These are phyloP conservation scores for Trachurus trachurus DNA, from an alignment of 2,797 vertebrate genomes.

Conservation along the genomic window DNA sequence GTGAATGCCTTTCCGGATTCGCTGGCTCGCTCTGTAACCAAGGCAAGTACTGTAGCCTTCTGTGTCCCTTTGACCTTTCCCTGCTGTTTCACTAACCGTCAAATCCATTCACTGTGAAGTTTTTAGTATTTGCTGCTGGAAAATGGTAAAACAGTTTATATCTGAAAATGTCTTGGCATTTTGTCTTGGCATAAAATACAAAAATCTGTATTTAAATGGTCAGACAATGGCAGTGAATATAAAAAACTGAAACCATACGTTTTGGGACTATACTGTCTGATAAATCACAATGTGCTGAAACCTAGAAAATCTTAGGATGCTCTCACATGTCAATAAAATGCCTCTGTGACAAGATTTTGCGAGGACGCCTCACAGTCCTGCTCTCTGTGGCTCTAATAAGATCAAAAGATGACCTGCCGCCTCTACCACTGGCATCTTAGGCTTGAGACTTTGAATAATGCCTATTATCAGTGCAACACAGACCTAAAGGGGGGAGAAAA, in stretches of 20 bases:
- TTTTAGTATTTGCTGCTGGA: constrained; percentile 15
- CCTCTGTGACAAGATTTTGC: neutral
- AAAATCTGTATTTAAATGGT: constrained; percentile 6
- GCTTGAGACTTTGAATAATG: constrained; percentile 62
- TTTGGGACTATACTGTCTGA: neutral
- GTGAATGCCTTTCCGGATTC: constrained; percentile 96
- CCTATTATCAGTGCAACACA: constrained; percentile 72
- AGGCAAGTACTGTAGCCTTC: constrained; percentile 86
- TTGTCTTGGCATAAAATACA: constrained; percentile 1
- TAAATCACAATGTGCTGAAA: neutral
- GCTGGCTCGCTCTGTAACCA: constrained; percentile 94
- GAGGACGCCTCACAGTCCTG: constrained; percentile 25
- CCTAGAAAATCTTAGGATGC: neutral
- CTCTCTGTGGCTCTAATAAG: constrained; percentile 37
- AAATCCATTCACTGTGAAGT: constrained; percentile 33
- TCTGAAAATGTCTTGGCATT: constrained; percentile 42
- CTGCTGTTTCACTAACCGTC: constrained; percentile 19
- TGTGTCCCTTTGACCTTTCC: constrained; percentile 43
- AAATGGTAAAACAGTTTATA: constrained; percentile 16
- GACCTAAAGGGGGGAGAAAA: constrained; percentile 33
- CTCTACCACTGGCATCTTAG: constrained; percentile 37
- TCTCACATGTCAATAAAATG: neutral
- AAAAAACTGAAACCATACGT: neutral
- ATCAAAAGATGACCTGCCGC: constrained; percentile 45
- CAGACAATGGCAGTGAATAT: neutral